Conservation (phyloP, 1,140 invertebrate genomes). For the Drosophila miranda region DNA sequence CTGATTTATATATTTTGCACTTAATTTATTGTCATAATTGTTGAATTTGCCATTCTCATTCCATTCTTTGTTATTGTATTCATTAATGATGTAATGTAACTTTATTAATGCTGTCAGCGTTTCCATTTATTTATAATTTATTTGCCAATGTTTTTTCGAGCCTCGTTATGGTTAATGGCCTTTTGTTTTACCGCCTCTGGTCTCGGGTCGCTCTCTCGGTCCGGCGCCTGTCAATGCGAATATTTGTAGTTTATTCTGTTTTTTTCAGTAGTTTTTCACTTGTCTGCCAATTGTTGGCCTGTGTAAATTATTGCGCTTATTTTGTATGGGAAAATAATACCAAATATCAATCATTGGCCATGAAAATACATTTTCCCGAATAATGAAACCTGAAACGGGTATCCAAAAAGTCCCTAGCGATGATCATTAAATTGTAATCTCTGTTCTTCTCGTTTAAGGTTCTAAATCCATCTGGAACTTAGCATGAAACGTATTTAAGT, state of each 20-base stretch:
- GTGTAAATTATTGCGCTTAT: slow-evolving; percentile 39
- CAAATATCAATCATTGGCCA: slow-evolving; percentile 25
- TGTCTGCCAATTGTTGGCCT: slow-evolving; percentile 36
- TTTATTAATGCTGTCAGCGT: slow-evolving; percentile 63
- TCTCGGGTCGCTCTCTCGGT: neutral
- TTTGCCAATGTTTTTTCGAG: slow-evolving; percentile 30
- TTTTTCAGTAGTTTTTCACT: slow-evolving; percentile 6
- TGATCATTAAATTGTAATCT: no score
- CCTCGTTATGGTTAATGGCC: slow-evolving; percentile 60
- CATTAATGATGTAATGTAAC: slow-evolving; percentile 50
- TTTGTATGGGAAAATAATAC: slow-evolving; percentile 40
- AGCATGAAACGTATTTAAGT: no score
- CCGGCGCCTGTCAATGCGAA: slow-evolving; percentile 19
- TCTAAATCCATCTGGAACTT: no score
- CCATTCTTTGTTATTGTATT: slow-evolving; percentile 47
- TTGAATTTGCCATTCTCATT: slow-evolving; percentile 5
- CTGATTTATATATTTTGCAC: neutral
- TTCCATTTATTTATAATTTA: slow-evolving; percentile 56
- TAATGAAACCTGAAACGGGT: slow-evolving; percentile 11
- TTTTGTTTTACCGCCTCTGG: slow-evolving; percentile 40
- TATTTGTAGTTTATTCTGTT: slow-evolving; percentile 50
- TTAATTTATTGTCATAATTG: slow-evolving; percentile 62
- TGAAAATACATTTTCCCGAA: slow-evolving; percentile 15
- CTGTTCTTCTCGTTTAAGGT: neutral
- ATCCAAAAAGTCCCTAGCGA: no score